Base-by-base conservation (phyloP, 30 jellyfish, hydroid and myxozoan genomes). In the Pseudorhiza aurosa region DNA sequence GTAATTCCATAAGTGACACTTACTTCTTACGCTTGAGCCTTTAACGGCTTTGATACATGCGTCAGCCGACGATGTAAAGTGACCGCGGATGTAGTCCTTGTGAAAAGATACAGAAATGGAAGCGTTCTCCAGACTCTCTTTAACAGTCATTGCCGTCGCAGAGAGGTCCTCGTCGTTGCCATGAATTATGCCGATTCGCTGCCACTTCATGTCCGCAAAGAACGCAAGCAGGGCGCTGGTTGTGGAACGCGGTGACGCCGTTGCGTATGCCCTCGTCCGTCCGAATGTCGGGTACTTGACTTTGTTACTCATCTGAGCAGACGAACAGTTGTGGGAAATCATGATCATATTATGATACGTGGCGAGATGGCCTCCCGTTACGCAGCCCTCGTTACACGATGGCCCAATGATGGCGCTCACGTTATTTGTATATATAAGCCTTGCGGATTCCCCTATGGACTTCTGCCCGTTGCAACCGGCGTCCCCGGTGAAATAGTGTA, bases 341-440 rank as follows among this genome's bases (percentile, higher is more conserved):
- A 77, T 49, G 8, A 86, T 84, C 39, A 85, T 8, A 46, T 82
- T 79, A 49, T 72, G 77, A 35, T 70, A 68, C 3, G 97, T 50
- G 8, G 97, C 94, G 39, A 87, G 56, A 36, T 29, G 64, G 17
- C 88, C 85, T n/a, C 74, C 75, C n/a, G 94, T 22, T 12, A 67
- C 40, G 60, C 97, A 87, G 53, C 94, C 93, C 40, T 51, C 83
- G 30, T 70, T 58, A 56, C 97, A 87, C n/a, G 94, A 78, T 29
- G 97, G 97, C 37, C 97, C 97, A 4, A 87, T 72, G 12, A 87
- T 47, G 2, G 87, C 94, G 75, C 79, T 72, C 4, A 79, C 89
- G 15, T 81, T 63, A 30, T 50, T 19, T 8, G 33, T 15, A 68
- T 67, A 67, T 12, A 50, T 56, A 42, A 88, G 76, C 39, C 62